These are phyloP conservation scores for Colius striatus DNA, from an alignment of 2,113 vertebrate species.

Conservation along the genomic window DNA sequence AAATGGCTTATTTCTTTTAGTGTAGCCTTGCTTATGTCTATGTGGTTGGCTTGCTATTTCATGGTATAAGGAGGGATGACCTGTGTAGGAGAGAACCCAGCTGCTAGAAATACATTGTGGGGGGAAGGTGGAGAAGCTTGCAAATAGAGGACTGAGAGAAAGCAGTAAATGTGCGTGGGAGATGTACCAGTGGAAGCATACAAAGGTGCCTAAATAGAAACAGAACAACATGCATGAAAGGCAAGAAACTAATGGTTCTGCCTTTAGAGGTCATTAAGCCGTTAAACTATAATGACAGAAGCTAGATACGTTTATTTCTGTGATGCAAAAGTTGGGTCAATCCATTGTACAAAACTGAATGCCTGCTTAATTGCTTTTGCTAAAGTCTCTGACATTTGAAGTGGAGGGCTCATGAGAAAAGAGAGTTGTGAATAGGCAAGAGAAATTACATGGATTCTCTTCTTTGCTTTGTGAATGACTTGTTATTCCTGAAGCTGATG, in stretches of 20 bases:
- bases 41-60: background rate
- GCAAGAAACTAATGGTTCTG: background rate
- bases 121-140: background rate
- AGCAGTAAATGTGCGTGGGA: background rate
- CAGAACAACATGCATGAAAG: background rate
- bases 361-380: background rate
- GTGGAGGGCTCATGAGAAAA: background rate
- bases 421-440: background rate
- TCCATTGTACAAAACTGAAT: background rate
- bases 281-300: background rate
- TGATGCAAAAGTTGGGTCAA: background rate
- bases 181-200: background rate
- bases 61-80: background rate
- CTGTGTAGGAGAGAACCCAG: conserved; percentile 43
- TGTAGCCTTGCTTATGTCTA: background rate
- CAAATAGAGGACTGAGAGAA: background rate
- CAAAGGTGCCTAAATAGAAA: background rate
- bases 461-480: background rate
- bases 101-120: background rate
- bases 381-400: background rate
- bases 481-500: background rate
- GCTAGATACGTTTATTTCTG: background rate
- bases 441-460: background rate
- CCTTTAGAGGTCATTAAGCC: background rate
- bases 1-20: background rate